Evolutionary conservation across 2,888 invertebrate species (phyloP).

Genomic region (Epinotia ramella): DNA sequence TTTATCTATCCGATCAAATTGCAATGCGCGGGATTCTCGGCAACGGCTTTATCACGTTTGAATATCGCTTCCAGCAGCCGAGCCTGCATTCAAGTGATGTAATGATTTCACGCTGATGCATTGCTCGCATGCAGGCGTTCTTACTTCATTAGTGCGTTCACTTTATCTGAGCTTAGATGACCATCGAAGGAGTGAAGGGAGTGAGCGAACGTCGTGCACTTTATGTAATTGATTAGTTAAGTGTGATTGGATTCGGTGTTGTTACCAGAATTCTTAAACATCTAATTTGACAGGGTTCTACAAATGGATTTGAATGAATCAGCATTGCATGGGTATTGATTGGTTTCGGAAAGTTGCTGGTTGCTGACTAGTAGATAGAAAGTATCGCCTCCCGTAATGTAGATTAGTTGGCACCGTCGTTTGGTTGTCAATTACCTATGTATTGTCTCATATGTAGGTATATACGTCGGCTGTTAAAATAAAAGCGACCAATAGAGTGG

Average conservation of each 20-base stretch:
- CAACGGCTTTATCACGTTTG: slow-evolving; percentile 35
- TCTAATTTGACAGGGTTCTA: background rate
- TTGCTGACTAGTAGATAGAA: slow-evolving; percentile 24
- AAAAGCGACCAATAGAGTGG: slow-evolving; percentile 54
- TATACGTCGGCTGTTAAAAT: slow-evolving; percentile 31
- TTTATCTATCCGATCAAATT: slow-evolving; percentile 55
- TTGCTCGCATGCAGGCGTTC: slow-evolving; percentile 25
- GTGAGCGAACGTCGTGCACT: slow-evolving; percentile 9
- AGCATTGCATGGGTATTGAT: slow-evolving; percentile 11
- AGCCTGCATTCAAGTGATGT: slow-evolving; percentile 43
- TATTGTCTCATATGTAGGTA: too few relatives aligned
- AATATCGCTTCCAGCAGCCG: slow-evolving; percentile 36
- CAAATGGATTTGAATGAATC: background rate
- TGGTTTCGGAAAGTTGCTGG: slow-evolving; percentile 14
- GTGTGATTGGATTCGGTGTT: slow-evolving; percentile 19
- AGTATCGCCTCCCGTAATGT: slow-evolving; percentile 20
- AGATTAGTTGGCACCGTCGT: slow-evolving; percentile 17
- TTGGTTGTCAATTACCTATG: background rate
- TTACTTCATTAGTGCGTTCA: slow-evolving; percentile 28
- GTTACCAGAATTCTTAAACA: slow-evolving; percentile 12
- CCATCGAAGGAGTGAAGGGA: slow-evolving; percentile 35
- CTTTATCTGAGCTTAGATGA: slow-evolving; percentile 26
- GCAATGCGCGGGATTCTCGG: slow-evolving; percentile 50
- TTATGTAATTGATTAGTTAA: slow-evolving; percentile 34
- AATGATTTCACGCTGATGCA: slow-evolving; percentile 43